Conservation (phyloP, 92 coral and sea anemone genomes). For the Paramuricea clavata region DNA sequence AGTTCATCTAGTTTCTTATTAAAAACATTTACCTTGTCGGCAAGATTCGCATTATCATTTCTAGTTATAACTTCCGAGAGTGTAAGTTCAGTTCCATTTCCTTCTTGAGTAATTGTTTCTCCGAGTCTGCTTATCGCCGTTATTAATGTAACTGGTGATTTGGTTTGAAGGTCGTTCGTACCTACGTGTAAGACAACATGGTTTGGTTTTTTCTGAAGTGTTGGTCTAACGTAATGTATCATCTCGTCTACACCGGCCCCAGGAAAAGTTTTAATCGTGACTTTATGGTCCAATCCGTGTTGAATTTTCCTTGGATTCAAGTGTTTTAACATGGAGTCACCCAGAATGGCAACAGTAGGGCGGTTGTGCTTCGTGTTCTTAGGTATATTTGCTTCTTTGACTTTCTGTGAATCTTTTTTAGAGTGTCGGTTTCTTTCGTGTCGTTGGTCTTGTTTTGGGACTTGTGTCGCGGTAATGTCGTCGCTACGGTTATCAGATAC, state of each 20-base stretch:
- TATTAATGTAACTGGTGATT: constrained; percentile 21
- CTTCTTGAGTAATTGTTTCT: constrained; percentile 3
- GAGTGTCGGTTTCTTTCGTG: no score
- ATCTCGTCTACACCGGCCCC: constrained; percentile 41
- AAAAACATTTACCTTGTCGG: constrained; percentile 30
- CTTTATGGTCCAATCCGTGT: constrained; percentile 22
- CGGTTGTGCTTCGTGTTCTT: neutral
- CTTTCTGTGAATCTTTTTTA: no score
- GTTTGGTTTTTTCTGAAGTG: constrained; percentile 26
- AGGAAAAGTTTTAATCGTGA: constrained; percentile 41
- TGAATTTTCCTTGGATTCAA: constrained; percentile 40
- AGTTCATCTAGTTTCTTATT: constrained; percentile 31
- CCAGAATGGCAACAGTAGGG: neutral
- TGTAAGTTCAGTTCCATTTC: constrained; percentile 2
- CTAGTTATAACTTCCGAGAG: constrained; percentile 23
- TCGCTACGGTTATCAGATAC: neutral
- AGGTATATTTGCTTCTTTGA: neutral
- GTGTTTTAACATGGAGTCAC: constrained; percentile 38
- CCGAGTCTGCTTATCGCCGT: constrained; percentile 21
- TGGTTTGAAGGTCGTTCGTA: constrained; percentile 24
- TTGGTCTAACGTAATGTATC: constrained; percentile 34
- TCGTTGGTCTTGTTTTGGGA: neutral
- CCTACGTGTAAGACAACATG: constrained; percentile 38
- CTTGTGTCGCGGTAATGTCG: neutral
- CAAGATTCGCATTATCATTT: constrained; percentile 17